Evolutionary conservation across 2,888 invertebrate species (phyloP).

Genomic region (Reticulitermes lucifugus): DNA sequence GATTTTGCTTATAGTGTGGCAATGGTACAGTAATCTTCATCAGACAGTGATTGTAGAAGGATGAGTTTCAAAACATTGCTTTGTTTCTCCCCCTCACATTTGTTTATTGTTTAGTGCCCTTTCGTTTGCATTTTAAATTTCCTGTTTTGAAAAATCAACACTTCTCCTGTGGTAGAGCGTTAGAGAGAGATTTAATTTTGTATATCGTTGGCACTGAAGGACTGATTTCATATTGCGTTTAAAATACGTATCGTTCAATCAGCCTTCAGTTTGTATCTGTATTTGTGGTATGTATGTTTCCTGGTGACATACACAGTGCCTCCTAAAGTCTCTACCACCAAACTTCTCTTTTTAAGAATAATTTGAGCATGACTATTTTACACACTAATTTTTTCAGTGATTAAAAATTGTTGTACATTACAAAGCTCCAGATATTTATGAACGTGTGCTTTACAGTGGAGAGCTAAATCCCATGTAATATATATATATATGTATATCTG

Average conservation of each 20-base stretch:
- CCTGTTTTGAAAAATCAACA: neutral
- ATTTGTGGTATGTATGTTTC: neutral
- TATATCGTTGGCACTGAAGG: neutral
- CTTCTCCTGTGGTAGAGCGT: neutral
- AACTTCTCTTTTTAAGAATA: neutral
- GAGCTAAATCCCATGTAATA: neutral
- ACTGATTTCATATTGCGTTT: neutral
- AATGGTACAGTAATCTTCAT: too few species aligned
- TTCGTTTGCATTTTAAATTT: neutral
- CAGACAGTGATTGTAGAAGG: too few species aligned
- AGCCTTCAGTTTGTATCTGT: neutral
- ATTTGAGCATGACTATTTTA: conserved; percentile 31
- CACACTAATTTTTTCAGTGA: neutral
- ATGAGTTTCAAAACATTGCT: too few species aligned
- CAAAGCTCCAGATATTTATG: neutral
- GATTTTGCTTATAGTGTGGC: too few species aligned
- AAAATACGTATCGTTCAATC: neutral
- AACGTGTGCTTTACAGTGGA: neutral
- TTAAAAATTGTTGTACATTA: neutral
- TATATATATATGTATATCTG: neutral
- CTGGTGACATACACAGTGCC: conserved; percentile 11
- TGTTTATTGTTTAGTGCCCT: neutral
- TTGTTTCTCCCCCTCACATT: too few species aligned
- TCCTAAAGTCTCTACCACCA: neutral
- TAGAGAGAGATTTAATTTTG: neutral